These are phyloP conservation scores for Malurus alboscapulatus DNA, from an alignment of 2,113 vertebrate species.

Conservation along the genomic window DNA sequence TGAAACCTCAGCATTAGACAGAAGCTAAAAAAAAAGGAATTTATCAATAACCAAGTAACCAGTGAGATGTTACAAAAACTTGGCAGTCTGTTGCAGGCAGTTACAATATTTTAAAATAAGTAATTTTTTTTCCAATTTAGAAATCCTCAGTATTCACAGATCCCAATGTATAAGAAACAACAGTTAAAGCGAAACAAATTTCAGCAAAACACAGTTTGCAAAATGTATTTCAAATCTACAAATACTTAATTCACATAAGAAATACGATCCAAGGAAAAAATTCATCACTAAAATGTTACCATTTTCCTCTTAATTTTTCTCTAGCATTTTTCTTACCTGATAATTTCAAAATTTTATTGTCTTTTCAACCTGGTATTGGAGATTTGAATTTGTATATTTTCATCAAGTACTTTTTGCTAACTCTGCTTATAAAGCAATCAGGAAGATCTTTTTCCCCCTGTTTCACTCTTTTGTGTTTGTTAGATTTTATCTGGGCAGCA, in stretches of 20 bases:
- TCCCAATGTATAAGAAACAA: not conserved
- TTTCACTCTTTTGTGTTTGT: not conserved
- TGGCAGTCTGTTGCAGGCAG: not conserved
- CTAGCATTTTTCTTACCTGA: not conserved
- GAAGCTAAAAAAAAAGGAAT: not conserved
- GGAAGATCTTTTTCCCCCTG: slow-evolving; percentile 1
- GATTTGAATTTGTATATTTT: not conserved
- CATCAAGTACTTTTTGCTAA: not conserved
- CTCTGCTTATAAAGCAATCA: slow-evolving; percentile 13
- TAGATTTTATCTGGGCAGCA: slow-evolving; percentile 32
- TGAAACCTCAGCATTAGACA: not conserved
- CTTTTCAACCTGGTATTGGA: not conserved
- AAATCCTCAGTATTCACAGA: not conserved
- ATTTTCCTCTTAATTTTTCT: not conserved
- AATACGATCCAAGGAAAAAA: not conserved
- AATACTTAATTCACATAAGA: not conserved
- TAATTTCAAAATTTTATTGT: not conserved
- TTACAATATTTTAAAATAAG: not conserved
- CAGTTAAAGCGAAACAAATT: not conserved
- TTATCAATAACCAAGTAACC: not conserved
- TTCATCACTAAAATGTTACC: not conserved
- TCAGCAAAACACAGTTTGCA: not conserved
- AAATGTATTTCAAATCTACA: not conserved
- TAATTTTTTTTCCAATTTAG: not conserved
- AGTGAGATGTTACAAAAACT: not conserved